Evolutionary conservation across 2,797 vertebrate species (phyloP).

Genomic region (Pempheris klunzingeri): DNA sequence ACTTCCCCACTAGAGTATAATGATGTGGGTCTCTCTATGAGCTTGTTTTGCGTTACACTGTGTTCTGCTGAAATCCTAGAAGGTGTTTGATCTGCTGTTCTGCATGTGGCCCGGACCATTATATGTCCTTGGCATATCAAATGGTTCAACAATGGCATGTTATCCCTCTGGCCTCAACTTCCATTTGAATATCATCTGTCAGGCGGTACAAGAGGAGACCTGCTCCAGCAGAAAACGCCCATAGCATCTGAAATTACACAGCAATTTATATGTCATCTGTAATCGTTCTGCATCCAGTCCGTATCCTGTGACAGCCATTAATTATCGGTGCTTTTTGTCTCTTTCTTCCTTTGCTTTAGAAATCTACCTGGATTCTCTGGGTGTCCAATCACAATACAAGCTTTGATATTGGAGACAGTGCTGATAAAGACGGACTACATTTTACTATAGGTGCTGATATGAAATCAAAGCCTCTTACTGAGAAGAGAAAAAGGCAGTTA

Average conservation of each 20-base stretch:
- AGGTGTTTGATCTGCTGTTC: slow-evolving; percentile 73
- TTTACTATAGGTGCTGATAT: slow-evolving; percentile 37
- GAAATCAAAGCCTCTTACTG: slow-evolving; percentile 45
- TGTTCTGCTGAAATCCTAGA: slow-evolving; percentile 71
- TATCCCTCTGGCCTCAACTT: slow-evolving; percentile 68
- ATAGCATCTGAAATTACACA: slow-evolving; percentile 86
- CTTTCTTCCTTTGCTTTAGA: slow-evolving; percentile 52
- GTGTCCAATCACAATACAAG: slow-evolving; percentile 46
- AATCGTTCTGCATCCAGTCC: slow-evolving; percentile 78
- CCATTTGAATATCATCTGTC: slow-evolving; percentile 82
- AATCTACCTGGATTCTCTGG: slow-evolving; percentile 72
- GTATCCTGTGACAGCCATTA: slow-evolving; percentile 80
- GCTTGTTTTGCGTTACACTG: slow-evolving; percentile 59
- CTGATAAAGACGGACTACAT: slow-evolving; percentile 50
- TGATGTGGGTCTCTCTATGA: slow-evolving; percentile 39
- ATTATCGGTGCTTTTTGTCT: slow-evolving; percentile 81
- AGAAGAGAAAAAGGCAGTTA: slow-evolving; percentile 29
- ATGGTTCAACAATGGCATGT: slow-evolving; percentile 73
- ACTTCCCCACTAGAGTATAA: slow-evolving; percentile 1
- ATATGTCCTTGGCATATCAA: slow-evolving; percentile 71
- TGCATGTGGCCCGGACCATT: slow-evolving; percentile 62
- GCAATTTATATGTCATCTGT: slow-evolving; percentile 89
- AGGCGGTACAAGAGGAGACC: slow-evolving; percentile 81
- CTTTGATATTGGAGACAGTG: slow-evolving; percentile 68
- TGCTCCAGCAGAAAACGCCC: slow-evolving; percentile 78